Percentiles rank a stretch among this genome's conserved stretches.
Conservation (phyloP, 2,888 invertebrate genomes). For the Zhengitettix transpicula region DNA sequence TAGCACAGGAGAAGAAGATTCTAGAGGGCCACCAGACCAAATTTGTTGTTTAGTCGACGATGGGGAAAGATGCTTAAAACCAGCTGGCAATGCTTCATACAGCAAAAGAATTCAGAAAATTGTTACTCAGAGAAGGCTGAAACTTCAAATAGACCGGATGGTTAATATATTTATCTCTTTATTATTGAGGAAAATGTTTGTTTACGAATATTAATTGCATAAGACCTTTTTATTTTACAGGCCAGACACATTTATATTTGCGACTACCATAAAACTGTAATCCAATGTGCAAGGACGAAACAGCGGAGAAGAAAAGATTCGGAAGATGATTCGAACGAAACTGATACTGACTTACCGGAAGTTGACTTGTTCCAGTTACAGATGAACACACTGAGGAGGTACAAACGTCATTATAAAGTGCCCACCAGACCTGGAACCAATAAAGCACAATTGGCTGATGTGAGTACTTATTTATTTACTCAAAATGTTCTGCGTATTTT, state of each 20-base stretch:
- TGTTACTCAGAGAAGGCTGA: slow-evolving; percentile 76
- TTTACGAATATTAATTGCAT: background rate
- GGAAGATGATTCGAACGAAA: slow-evolving; percentile 85
- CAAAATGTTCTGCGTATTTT: too few species aligned
- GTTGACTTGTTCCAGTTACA: slow-evolving; percentile 87
- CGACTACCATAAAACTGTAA: slow-evolving; percentile 89
- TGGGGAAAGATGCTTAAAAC: slow-evolving; percentile 67
- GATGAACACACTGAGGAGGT: slow-evolving; percentile 76
- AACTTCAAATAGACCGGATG: slow-evolving; percentile 67
- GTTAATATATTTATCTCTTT: slow-evolving; percentile 28
- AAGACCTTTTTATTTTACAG: slow-evolving; percentile 29
- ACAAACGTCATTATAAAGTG: slow-evolving; percentile 87
- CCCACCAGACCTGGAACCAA: slow-evolving; percentile 81
- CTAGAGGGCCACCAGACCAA: slow-evolving; percentile 72
- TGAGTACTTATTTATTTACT: slow-evolving; percentile 33
- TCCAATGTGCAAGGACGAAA: slow-evolving; percentile 87
- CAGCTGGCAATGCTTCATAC: slow-evolving; percentile 89
- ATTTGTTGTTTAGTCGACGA: slow-evolving; percentile 87
- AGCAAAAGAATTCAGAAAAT: slow-evolving; percentile 94
- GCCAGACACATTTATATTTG: slow-evolving; percentile 92
- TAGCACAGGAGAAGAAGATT: slow-evolving; percentile 83
- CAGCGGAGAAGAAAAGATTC: slow-evolving; percentile 74
- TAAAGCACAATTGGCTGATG: slow-evolving; percentile 90
- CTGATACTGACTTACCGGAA: slow-evolving; percentile 81
- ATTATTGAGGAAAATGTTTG: background rate